Evolutionary conservation across 2,113 vertebrate species (phyloP).

Genomic region (Oenanthe oenanthe): DNA sequence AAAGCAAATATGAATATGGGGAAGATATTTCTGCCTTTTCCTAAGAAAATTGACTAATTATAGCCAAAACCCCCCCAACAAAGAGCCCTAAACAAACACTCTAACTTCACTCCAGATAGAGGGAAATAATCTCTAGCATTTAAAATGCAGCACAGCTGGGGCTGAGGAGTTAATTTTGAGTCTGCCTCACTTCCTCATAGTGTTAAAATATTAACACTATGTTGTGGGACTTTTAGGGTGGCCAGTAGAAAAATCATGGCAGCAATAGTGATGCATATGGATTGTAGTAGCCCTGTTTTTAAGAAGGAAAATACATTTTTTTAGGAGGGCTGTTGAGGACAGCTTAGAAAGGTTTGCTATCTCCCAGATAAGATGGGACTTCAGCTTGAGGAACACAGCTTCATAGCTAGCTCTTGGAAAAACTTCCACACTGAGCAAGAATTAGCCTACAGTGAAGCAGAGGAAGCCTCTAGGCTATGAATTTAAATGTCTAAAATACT

Average conservation of each 20-base stretch:
- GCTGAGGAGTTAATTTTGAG: not conserved
- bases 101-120: not conserved
- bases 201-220: not conserved
- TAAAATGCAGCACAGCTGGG: not conserved
- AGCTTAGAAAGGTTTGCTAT: not conserved
- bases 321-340: not conserved
- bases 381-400: not conserved
- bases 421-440: not conserved
- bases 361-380: not conserved
- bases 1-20: not conserved
- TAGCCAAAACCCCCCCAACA: not conserved
- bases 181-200: not conserved
- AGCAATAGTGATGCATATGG: not conserved
- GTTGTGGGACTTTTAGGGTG: not conserved
- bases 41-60: not conserved
- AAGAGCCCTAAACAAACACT: not conserved
- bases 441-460: not conserved
- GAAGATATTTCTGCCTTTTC: not conserved
- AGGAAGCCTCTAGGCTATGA: not conserved
- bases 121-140: not conserved
- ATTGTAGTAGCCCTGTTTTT: not conserved
- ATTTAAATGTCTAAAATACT: not conserved
- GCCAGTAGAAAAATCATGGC: not conserved
- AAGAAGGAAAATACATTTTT: not conserved
- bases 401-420: not conserved